These are phyloP conservation scores for Neodiprion fabricii DNA, from an alignment of 1,140 invertebrate genomes.

Conservation along the genomic window DNA sequence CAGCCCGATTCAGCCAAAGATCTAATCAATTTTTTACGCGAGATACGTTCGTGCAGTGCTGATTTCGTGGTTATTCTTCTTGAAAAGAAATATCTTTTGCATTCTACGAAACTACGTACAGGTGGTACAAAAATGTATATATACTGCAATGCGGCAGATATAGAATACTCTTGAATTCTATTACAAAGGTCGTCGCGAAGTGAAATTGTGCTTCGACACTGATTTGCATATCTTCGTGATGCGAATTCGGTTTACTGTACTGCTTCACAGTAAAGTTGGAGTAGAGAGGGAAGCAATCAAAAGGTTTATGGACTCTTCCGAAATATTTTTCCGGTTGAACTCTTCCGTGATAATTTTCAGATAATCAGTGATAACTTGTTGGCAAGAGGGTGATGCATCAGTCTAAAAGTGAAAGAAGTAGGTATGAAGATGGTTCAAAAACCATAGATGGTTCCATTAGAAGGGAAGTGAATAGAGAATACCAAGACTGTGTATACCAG, in stretches of 20 bases:
- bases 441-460: constrained; percentile 14
- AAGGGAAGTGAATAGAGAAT: constrained; percentile 22
- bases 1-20: no score
- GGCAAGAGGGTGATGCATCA: not conserved
- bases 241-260: not conserved
- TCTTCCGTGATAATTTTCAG: not conserved
- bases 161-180: no score
- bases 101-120: no score
- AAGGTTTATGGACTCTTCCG: not conserved
- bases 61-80: no score
- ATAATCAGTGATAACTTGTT: constrained; percentile 17
- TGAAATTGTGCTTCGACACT: no score
- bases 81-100: no score
- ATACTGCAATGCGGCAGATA: no score
- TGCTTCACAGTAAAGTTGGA: not conserved
- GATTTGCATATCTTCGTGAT: no score
- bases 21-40: no score
- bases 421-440: constrained; percentile 21
- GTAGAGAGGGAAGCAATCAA: not conserved
- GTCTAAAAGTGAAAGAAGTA: constrained; percentile 26
- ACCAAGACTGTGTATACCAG: constrained; percentile 28
- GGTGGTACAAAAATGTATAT: no score
- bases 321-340: not conserved
- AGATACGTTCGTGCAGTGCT: no score
- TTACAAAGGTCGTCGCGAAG: no score